Base-by-base conservation (phyloP, 2,113 vertebrate species). In the Amia ocellicauda region DNA sequence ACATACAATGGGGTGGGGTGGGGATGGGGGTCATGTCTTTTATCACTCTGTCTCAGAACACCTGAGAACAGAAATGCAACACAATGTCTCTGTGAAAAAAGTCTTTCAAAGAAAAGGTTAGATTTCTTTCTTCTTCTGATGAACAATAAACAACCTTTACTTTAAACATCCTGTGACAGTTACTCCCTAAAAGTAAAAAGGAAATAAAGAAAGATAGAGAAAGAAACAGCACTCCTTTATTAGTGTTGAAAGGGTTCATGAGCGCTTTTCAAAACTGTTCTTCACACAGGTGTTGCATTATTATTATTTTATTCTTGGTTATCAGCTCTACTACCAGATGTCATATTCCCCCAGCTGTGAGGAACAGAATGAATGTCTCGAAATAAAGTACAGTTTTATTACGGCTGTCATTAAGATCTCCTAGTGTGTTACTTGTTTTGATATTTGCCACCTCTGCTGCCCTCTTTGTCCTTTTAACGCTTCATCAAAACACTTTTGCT, bases 241-340 rank as follows among this genome's bases (percentile, higher is more conserved):
- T 63, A 58, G 28, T 23, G 60, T 26, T 64, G 26, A 53, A 63
- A 56, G 63, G 49, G 64, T 72, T 63, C 58, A 59, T 47, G 22
- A 40, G 55, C 47, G 26, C 52, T 60, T 60, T 71, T n/a, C n/a
- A n/a, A n/a, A n/a, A n/a, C n/a, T n/a, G n/a, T n/a, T n/a, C n/a
- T n/a, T n/a, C n/a, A n/a, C n/a, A n/a, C n/a, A n/a, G n/a, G n/a
- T n/a, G n/a, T n/a, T n/a, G n/a, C n/a, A n/a, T n/a, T n/a, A n/a
- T n/a, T n/a, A n/a, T n/a, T n/a, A n/a, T n/a, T n/a, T n/a, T n/a
- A n/a, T n/a, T n/a, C n/a, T n/a, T n/a, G n/a, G n/a, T n/a, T n/a
- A n/a, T n/a, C n/a, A n/a, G n/a, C n/a, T n/a, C n/a, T 74, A 64
- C 69, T 73, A 67, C 71, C 69, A 87, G 88, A 89, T 84, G 85